Percentiles rank a stretch among this genome's conserved stretches.
These are phyloP conservation scores for Argyrosomus regius DNA, from an alignment of 2,797 vertebrate genomes.

Conservation along the genomic window DNA sequence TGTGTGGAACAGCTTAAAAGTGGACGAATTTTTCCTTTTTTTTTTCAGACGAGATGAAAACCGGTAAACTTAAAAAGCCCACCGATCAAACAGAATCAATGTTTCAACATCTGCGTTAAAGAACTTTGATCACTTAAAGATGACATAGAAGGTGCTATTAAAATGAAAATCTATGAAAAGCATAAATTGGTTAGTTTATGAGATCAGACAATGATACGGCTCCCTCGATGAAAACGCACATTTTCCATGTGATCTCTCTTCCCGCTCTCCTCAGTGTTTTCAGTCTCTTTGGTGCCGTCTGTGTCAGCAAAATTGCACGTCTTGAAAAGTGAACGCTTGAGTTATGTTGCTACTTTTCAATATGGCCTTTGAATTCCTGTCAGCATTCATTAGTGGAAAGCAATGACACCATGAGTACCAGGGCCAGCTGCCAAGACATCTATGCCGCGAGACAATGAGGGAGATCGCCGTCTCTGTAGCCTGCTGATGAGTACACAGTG, in stretches of 20 bases:
- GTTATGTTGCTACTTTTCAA: constrained; percentile 58
- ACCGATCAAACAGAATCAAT: constrained; percentile 22
- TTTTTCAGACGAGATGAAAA: constrained; percentile 25
- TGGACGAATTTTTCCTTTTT: background rate
- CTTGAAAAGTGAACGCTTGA: constrained; percentile 46
- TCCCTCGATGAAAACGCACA: constrained; percentile 28
- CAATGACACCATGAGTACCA: constrained; percentile 51
- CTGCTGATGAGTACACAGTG: constrained; percentile 71
- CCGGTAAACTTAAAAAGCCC: constrained; percentile 18
- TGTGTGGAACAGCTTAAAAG: constrained; percentile 30
- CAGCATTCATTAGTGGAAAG: constrained; percentile 72
- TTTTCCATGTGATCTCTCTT: constrained; percentile 9
- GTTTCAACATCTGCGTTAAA: constrained; percentile 17
- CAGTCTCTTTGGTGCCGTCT: constrained; percentile 9
- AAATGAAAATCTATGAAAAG: constrained; percentile 16
- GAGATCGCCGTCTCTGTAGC: constrained; percentile 56
- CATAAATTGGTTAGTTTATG: constrained; percentile 7
- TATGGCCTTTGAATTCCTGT: constrained; percentile 71
- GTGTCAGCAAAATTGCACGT: constrained; percentile 36
- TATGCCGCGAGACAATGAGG: constrained; percentile 66
- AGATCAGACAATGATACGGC: constrained; percentile 30
- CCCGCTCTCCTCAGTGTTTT: background rate
- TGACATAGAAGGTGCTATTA: constrained; percentile 9
- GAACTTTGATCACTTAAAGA: constrained; percentile 34
- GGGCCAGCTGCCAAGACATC: constrained; percentile 74